A percentile compares a stretch with the other conserved stretches of the same genome.
These are phyloP conservation scores for Macrotrachela quadricornifera DNA, from an alignment of 1,140 invertebrate species.

Conservation along the genomic window DNA sequence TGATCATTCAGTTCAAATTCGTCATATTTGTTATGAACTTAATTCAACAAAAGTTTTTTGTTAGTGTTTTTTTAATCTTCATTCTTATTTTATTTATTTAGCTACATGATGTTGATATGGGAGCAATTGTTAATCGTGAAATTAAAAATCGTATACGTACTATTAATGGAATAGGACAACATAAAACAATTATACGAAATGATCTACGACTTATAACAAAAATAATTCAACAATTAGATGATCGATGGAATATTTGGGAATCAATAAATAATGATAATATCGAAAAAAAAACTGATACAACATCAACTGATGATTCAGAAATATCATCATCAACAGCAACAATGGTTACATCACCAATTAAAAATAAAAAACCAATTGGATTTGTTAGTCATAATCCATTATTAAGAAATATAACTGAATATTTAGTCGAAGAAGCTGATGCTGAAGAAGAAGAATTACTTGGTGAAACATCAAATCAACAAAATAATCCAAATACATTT, in stretches of 20 bases:
- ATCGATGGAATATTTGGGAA: constrained; percentile 55
- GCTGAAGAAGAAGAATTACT: constrained; percentile 90
- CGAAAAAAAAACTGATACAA: constrained; percentile 15
- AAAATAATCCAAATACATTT: constrained; percentile 36
- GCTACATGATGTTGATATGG: constrained; percentile 52
- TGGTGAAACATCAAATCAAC: constrained; percentile 38
- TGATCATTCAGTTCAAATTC: constrained; percentile 82
- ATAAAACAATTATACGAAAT: constrained; percentile 59
- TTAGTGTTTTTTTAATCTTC: not conserved
- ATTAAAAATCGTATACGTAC: constrained; percentile 69
- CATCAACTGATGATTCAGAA: not conserved
- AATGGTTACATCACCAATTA: no score
- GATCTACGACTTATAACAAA: constrained; percentile 81
- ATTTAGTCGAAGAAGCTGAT: constrained; percentile 86
- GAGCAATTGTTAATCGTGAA: constrained; percentile 78
- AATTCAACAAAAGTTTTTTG: constrained; percentile 64
- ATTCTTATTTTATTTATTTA: not conserved
- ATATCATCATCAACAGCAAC: not conserved
- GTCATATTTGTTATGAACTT: constrained; percentile 95
- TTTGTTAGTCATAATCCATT: constrained; percentile 69
- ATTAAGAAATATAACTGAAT: constrained; percentile 86
- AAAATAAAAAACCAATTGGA: constrained; percentile 35
- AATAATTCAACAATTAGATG: constrained; percentile 78
- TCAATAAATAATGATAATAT: constrained; percentile 30
- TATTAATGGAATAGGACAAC: constrained; percentile 71